Conservation (phyloP, 2,113 vertebrate genomes). For the Eonycteris spelaea region DNA sequence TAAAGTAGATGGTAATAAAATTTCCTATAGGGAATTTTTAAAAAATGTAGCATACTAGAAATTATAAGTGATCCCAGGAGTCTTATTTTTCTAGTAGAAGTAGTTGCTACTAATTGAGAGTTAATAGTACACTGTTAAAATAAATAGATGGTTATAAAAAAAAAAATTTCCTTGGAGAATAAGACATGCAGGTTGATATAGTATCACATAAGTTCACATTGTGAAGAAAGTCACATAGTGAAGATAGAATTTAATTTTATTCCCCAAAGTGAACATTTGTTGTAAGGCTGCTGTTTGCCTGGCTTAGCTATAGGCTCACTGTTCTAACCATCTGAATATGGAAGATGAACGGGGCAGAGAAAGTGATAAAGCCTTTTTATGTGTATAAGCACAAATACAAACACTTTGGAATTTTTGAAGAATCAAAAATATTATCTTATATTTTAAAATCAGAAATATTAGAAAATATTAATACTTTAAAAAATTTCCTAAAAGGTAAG, state of each 20-base stretch:
- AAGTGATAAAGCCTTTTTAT: neutral
- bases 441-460: neutral
- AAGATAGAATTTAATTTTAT: neutral
- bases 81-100: conserved; percentile 63
- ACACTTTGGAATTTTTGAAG: neutral
- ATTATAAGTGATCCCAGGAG: conserved; percentile 60
- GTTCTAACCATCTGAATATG: neutral
- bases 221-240: neutral
- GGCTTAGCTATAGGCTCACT: neutral
- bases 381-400: neutral
- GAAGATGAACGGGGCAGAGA: neutral
- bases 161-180: conserved; percentile 57
- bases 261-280: neutral
- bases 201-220: neutral
- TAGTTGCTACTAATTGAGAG: conserved; percentile 49
- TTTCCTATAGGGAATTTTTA: conserved; percentile 17
- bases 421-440: neutral
- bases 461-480: neutral
- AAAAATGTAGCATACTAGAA: conserved; percentile 63
- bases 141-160: conserved; percentile 51
- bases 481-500: neutral
- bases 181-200: neutral
- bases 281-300: neutral
- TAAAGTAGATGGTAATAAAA: neutral
- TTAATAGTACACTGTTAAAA: neutral